Percentiles rank a stretch among this genome's conserved stretches.
phyloP scores from a whole-genome alignment of 2,797 vertebrate species.

The Melanotaenia nigrans region DNA sequence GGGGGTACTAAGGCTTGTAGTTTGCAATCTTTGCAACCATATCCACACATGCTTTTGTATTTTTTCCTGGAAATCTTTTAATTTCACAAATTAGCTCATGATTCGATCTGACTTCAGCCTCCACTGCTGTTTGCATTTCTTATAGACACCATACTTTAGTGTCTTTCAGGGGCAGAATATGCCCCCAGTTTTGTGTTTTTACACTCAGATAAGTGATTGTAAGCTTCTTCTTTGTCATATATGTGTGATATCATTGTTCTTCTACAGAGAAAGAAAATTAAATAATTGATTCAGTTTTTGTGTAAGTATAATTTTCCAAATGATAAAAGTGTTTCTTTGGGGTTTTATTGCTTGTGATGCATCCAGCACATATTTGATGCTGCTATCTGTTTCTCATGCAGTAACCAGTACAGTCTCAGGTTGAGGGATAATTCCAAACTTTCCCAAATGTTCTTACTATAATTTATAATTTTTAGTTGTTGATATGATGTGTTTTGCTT shows the following conservation, averaged over 20 bases:
- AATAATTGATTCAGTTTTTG: background rate
- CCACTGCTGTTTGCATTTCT: conserved; percentile 2
- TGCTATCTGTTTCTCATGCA: conserved; percentile 2
- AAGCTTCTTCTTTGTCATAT: background rate
- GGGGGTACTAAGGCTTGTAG: too few relatives aligned
- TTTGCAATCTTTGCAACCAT: background rate
- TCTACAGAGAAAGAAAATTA: background rate
- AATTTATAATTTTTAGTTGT: background rate
- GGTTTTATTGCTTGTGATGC: background rate
- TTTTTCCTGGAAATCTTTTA: too few relatives aligned
- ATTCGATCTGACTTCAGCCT: conserved; percentile 38
- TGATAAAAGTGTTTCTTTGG: background rate
- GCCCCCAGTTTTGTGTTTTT: background rate
- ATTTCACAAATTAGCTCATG: conserved; percentile 15
- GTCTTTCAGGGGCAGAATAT: conserved; percentile 29
- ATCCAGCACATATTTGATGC: background rate
- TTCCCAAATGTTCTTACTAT: background rate
- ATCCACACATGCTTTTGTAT: background rate
- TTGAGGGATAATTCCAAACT: background rate
- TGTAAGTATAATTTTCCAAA: conserved; percentile 1
- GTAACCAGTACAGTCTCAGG: background rate
- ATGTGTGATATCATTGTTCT: background rate
- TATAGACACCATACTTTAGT: conserved; percentile 25
- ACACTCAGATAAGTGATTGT: background rate
- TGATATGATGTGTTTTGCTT: conserved; percentile 6